Conservation (phyloP, 2,113 vertebrate species). For the Smithornis capensis region DNA sequence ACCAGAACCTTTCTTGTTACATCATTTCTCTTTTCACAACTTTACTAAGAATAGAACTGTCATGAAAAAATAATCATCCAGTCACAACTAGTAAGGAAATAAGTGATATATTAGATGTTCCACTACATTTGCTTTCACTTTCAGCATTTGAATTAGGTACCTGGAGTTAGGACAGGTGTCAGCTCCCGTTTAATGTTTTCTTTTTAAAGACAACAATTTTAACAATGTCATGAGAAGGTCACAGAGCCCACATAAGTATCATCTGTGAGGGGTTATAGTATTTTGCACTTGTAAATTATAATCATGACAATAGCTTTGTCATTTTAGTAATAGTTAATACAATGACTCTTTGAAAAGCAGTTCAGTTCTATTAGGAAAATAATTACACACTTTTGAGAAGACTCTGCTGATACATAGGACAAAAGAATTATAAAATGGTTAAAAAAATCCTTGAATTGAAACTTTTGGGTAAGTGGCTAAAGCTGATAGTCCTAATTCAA, state of each 20-base stretch:
- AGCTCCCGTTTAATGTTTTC: not conserved
- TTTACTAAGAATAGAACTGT: not conserved
- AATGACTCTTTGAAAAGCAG: constrained; percentile 54
- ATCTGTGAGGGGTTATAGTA: not conserved
- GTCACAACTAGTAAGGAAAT: not conserved
- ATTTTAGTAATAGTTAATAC: constrained; percentile 25
- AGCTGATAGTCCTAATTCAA: constrained; percentile 12
- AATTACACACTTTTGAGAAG: constrained; percentile 42
- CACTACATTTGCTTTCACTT: not conserved
- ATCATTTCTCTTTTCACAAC: not conserved
- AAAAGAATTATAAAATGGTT: constrained; percentile 56
- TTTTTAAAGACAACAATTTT: not conserved
- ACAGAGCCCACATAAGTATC: not conserved
- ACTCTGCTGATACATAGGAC: constrained; percentile 41
- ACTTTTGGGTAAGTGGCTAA: constrained; percentile 22
- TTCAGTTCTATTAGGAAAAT: constrained; percentile 49
- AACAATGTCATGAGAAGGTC: not conserved
- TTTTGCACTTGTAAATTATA: not conserved
- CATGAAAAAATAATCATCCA: not conserved
- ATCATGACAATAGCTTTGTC: constrained; percentile 29
- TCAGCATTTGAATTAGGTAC: not conserved
- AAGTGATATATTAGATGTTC: not conserved
- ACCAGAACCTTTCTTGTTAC: not conserved
- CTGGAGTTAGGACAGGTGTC: not conserved
- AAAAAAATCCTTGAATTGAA: constrained; percentile 47